Base-by-base conservation (phyloP, 37 sponge, comb jelly and placozoan genomes). In the Crambe crambe region DNA sequence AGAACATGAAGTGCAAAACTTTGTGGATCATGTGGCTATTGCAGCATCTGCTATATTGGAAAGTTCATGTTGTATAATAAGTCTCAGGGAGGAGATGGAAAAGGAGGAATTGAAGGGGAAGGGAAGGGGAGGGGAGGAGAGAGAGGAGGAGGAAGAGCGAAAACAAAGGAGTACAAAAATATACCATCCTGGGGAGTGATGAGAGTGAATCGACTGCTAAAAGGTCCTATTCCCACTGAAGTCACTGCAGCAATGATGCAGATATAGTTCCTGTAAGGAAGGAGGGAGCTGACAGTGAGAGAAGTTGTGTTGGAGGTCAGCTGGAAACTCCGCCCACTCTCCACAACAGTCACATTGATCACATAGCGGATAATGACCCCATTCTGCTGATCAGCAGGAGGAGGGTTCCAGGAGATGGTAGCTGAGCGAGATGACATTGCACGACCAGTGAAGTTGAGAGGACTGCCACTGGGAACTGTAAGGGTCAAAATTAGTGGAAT, bases 191-290 rank as follows among this genome's bases (percentile, higher is more conserved):
- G 67, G 35, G 65, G 74, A 32, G 70, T 73, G 8, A 27, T 56
- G 34, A 86, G 62, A 34, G 25, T 54, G 26, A 56, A 22, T 3
- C 18, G 39, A 12, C 20, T 36, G 41, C 74, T 73, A 32, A 59
- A 86, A 40, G 87, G 87, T 20, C 83, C 83, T 27, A 23, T 43
- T 32, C 83, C 83, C 3, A 32, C 27, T 23, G 47, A 25, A 27
- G 29, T 84, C 42, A 42, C 40, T 30, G 85, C 85, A 40, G 85
- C 78, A 29, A 84, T 39, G n/a, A 15, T 84, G 22, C 67, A 71
- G 22, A 68, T 27, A 58, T 84, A 84, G 37, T 34, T 58, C 36
- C 76, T 68, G 78, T 72, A 84, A 17, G 85, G 85, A 72, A 68
- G 85, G 57, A 84, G 71, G 0, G 44, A 35, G 38, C 25, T 31